phyloP scores from a whole-genome alignment of 2,888 invertebrate species.

The Leptothorax acervorum region DNA sequence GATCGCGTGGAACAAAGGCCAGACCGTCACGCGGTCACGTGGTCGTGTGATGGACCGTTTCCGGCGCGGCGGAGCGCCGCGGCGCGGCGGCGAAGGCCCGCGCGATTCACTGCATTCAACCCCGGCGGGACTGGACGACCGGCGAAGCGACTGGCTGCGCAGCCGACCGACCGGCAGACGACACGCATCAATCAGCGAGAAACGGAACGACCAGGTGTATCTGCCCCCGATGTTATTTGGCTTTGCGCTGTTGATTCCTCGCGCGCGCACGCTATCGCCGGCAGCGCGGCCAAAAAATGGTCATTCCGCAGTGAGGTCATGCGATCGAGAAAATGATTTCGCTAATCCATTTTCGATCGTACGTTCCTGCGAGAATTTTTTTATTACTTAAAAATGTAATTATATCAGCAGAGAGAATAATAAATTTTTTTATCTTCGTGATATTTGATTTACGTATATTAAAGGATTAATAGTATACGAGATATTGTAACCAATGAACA shows the following conservation, averaged over 20 bases:
- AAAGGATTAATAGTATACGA: not conserved
- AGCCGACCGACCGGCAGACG: conserved; percentile 73
- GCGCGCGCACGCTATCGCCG: conserved; percentile 58
- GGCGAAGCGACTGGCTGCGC: conserved; percentile 56
- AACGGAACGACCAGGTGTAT: conserved; percentile 71
- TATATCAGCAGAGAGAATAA: not conserved
- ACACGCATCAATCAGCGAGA: conserved; percentile 82
- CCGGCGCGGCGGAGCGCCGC: conserved; percentile 83
- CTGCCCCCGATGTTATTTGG: conserved; percentile 61
- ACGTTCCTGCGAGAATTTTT: not conserved
- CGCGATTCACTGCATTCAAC: conserved; percentile 76
- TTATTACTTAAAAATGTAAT: not conserved
- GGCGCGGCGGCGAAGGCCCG: conserved; percentile 76
- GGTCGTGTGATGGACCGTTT: conserved; percentile 85
- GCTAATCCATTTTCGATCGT: conserved; percentile 26
- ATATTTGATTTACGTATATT: not conserved
- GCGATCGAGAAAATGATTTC: conserved; percentile 21
- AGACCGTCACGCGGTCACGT: conserved; percentile 84
- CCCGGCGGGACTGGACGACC: conserved; percentile 59
- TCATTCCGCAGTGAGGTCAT: not conserved
- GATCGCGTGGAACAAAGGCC: conserved; percentile 85
- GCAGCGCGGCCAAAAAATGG: conserved; percentile 28
- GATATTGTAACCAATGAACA: not conserved
- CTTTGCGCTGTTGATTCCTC: conserved; percentile 57
- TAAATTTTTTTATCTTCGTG: not conserved